Evolutionary conservation across 1,140 invertebrate genomes (phyloP), one percentile per base, ranked within the genome.

Genomic region (Probaryconus sp.): DNA sequence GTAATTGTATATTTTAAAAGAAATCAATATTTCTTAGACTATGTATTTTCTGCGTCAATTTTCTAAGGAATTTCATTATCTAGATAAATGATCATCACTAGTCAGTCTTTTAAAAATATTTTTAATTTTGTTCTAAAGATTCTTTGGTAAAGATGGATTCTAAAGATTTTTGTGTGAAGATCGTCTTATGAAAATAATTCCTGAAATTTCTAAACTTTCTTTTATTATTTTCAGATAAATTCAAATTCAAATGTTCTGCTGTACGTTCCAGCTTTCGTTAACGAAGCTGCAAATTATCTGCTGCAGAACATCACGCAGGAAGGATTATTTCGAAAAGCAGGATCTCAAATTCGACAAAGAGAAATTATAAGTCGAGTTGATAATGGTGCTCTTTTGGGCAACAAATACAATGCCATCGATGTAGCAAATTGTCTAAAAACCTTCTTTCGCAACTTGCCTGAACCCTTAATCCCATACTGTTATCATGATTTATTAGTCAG

Each of bases 321-420:
- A 83, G 95, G 95, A 2, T 84, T 97, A 30, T 96, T 96, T 79
- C 89, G 95, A 18, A 96, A 95, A 87, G 93, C 94, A 64, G 95
- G 95, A 2, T 95, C 94, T 7, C 91, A 94, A 61, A 88, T 89
- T 37, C 89, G 94, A 71, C 94, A 96, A 83, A 92, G 91, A 79
- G 94, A 96, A 83, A 90, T 96, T 9, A 92, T 92, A 83, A 92
- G 87, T 58, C 85, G 89, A 26, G 77, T 94, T n/a, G 92, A 94
- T 79, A 89, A 86, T 47, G 93, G 92, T 11, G 90, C 89, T 17
- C 86, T 84, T 45, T 86, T 93, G 17, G 89, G 90, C 16, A 89
- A 91, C 13, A 90, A 91, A 1, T 89, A 92, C 79, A 91, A 94
- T 82, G 91, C 93, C 0, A 91, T 94, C 74, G 95, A 97, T 88